phyloP scores from a whole-genome alignment of 2,797 vertebrate species.

The Malurus splendens region DNA sequence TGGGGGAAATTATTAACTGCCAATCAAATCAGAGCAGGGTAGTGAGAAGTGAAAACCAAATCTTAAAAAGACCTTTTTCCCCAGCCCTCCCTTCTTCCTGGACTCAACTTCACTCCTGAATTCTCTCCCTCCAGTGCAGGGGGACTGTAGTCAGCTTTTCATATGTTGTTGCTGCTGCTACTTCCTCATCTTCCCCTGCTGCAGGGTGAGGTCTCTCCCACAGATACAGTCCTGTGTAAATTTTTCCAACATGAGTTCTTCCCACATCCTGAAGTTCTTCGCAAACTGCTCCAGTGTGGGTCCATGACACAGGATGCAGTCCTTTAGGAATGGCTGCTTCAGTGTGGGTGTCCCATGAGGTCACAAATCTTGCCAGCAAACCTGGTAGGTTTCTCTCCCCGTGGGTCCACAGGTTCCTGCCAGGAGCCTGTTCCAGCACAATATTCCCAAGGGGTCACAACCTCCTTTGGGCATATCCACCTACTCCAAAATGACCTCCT shows the following conservation, averaged over 20 bases:
- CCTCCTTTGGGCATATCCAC: not conserved
- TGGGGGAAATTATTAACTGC: not conserved
- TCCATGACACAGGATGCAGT: not conserved
- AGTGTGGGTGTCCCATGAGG: not conserved
- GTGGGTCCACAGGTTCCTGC: not conserved
- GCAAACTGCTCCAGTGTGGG: no score
- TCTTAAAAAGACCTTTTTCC: not conserved
- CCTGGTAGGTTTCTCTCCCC: not conserved
- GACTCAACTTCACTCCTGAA: not conserved
- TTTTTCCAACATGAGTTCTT: not conserved
- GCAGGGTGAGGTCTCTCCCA: not conserved
- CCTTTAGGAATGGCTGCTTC: not conserved
- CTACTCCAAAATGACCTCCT: accelerated
- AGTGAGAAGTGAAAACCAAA: not conserved
- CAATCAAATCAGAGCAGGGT: not conserved
- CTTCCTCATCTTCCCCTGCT: not conserved
- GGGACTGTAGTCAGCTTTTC: not conserved
- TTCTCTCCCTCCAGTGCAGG: not conserved
- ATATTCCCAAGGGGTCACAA: not conserved
- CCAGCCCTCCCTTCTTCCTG: not conserved
- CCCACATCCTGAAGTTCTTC: not conserved
- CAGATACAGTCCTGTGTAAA: not conserved
- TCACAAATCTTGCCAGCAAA: not conserved
- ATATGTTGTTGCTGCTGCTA: not conserved
- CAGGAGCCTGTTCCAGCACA: not conserved